Evolutionary conservation across 30 jellyfish, hydroid and myxozoan genomes (phyloP).

Genomic region (Pseudorhiza aurosa): DNA sequence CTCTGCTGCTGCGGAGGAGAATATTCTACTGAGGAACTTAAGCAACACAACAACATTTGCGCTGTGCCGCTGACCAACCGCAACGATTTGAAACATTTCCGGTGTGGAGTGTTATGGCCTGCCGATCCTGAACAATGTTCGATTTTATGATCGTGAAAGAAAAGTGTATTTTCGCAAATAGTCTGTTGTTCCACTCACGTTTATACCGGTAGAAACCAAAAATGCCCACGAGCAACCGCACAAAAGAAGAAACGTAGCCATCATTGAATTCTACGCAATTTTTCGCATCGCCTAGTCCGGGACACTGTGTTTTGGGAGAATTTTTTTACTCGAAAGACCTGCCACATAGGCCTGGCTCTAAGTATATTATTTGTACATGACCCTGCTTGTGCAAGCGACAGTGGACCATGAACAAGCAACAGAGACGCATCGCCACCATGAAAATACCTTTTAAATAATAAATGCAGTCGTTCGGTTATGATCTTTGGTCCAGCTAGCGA

Average conservation of each 20-base stretch:
- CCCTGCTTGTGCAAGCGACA: slow-evolving; percentile 75
- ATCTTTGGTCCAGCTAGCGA: slow-evolving; percentile 40
- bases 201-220: slow-evolving; percentile 14
- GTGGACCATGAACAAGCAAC: slow-evolving; percentile 71
- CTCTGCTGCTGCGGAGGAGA: no score
- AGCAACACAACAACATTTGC: slow-evolving; percentile 21
- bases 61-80: slow-evolving; percentile 66
- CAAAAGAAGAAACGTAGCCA: slow-evolving; percentile 15
- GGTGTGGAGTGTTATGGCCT: slow-evolving; percentile 27
- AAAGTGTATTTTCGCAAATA: slow-evolving; percentile 8
- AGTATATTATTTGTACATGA: slow-evolving; percentile 69
- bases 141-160: slow-evolving; percentile 9
- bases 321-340: slow-evolving; percentile 30
- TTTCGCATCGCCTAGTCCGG: neutral
- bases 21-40: no score
- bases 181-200: slow-evolving; percentile 13
- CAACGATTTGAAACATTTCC: slow-evolving; percentile 49
- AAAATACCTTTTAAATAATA: slow-evolving; percentile 56
- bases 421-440: slow-evolving; percentile 71
- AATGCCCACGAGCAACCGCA: slow-evolving; percentile 40
- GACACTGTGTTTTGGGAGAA: neutral
- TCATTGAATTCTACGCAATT: neutral
- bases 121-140: slow-evolving; percentile 29
- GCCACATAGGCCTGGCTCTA: slow-evolving; percentile 34
- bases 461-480: slow-evolving; percentile 30